phyloP scores from a whole-genome alignment of 2,888 invertebrate species.

The Leucoma salicis region DNA sequence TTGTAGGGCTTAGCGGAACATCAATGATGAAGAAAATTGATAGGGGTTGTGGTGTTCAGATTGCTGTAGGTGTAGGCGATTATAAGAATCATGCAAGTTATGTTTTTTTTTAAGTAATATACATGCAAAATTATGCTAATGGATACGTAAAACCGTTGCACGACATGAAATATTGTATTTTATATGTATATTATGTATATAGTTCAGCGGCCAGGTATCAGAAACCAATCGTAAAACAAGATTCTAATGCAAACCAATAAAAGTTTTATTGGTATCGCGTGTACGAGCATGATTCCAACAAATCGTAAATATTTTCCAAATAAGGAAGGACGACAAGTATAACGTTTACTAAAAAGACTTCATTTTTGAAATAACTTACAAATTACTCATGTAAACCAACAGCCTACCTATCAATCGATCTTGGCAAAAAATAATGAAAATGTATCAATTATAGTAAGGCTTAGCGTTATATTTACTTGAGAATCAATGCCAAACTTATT shows the following conservation, averaged over 20 bases:
- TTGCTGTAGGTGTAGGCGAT: slow-evolving; percentile 38
- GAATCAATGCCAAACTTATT: too few species aligned
- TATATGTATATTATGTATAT: too few species aligned
- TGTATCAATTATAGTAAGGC: too few species aligned
- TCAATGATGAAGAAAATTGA: slow-evolving; percentile 57
- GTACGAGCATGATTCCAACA: slow-evolving; percentile 41
- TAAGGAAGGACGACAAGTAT: too few species aligned
- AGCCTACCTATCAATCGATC: too few species aligned
- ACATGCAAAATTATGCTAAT: slow-evolving; percentile 24
- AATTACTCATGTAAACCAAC: too few species aligned
- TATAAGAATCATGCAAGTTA: slow-evolving; percentile 33
- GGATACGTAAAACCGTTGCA: slow-evolving; percentile 10
- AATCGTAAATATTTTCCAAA: slow-evolving; percentile 58
- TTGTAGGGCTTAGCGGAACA: slow-evolving; percentile 71
- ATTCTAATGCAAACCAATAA: slow-evolving; percentile 60
- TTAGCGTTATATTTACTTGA: too few species aligned
- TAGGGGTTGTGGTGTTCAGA: slow-evolving; percentile 37
- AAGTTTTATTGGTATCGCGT: slow-evolving; percentile 51
- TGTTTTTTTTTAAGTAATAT: slow-evolving; percentile 47
- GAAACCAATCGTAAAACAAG: slow-evolving; percentile 54
- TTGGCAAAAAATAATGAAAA: too few species aligned
- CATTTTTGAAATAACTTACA: too few species aligned
- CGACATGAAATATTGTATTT: slow-evolving; percentile 14
- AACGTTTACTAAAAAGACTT: too few species aligned
- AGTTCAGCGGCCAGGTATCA: slow-evolving; percentile 31